Conservation (phyloP, 2,888 invertebrate species). For the Lamproptera curius region DNA sequence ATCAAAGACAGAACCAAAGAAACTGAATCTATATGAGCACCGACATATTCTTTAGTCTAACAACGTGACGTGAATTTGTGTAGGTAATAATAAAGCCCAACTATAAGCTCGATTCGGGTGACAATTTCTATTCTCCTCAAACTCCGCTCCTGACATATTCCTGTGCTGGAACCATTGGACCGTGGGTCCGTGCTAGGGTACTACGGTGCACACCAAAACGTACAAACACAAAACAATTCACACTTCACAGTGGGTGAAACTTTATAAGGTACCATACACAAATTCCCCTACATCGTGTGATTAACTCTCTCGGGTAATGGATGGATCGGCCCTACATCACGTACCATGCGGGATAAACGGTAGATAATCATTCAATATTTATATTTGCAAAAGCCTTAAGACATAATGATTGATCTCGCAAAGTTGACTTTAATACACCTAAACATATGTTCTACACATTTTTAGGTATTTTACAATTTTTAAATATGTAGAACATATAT, state of each 20-base stretch:
- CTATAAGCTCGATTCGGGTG: slow-evolving; percentile 25
- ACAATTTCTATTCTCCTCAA: slow-evolving; percentile 14
- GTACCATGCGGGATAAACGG: slow-evolving; percentile 61
- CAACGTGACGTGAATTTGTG: slow-evolving; percentile 75
- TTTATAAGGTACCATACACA: slow-evolving; percentile 78
- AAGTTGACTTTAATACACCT: too few relatives aligned
- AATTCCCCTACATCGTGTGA: slow-evolving; percentile 63
- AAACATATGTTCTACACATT: too few relatives aligned
- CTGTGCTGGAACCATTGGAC: slow-evolving; percentile 28
- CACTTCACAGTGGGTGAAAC: slow-evolving; percentile 72
- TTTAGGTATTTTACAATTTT: too few relatives aligned
- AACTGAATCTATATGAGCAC: slow-evolving; percentile 12
- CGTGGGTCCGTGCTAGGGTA: slow-evolving; percentile 34
- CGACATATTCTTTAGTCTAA: too few relatives aligned
- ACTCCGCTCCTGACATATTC: slow-evolving; percentile 12
- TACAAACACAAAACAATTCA: slow-evolving; percentile 54
- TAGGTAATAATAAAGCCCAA: slow-evolving; percentile 71
- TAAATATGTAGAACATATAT: too few relatives aligned
- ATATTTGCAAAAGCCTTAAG: too few relatives aligned
- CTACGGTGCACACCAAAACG: slow-evolving; percentile 63
- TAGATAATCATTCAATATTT: slow-evolving; percentile 47
- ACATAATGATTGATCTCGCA: too few relatives aligned
- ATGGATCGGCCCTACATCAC: slow-evolving; percentile 38
- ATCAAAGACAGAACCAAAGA: not conserved
- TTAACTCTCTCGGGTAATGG: slow-evolving; percentile 30